Conservation (phyloP, 2,888 invertebrate species). For the Ellobium chinense region DNA sequence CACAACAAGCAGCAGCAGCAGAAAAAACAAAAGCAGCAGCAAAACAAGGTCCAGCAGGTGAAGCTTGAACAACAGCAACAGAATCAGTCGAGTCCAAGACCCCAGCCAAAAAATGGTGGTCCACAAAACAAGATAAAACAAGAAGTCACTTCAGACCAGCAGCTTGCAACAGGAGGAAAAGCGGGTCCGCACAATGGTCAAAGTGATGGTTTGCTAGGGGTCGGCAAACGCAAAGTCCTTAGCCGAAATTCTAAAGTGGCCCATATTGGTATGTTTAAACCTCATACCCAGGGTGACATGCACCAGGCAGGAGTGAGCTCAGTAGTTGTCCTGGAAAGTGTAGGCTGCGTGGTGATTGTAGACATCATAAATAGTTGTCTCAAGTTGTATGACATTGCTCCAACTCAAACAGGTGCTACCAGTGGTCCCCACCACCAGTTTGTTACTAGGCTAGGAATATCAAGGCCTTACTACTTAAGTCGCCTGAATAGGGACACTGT, state of each 20-base stretch:
- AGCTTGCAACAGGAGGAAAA: not conserved
- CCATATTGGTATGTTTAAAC: conserved; percentile 9
- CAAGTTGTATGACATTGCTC: conserved; percentile 26
- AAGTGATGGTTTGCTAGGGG: not conserved
- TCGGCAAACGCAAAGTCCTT: not conserved
- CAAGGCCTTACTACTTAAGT: conserved; percentile 35
- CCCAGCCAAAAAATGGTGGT: not conserved
- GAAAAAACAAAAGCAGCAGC: conserved; percentile 32
- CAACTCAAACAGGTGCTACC: not conserved
- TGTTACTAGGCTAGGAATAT: conserved; percentile 18
- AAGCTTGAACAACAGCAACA: conserved; percentile 5
- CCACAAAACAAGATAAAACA: not conserved
- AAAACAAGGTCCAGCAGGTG: conserved; percentile 27
- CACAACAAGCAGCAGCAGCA: conserved; percentile 19
- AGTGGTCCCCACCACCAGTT: not conserved
- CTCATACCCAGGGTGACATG: conserved; percentile 30
- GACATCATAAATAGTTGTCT: conserved; percentile 43
- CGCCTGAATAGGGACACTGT: conserved; percentile 12
- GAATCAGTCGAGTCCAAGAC: not conserved
- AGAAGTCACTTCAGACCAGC: not conserved
- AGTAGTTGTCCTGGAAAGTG: conserved; percentile 33
- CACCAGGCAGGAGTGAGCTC: conserved; percentile 36
- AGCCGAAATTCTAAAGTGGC: conserved; percentile 20
- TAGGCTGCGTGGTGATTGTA: conserved; percentile 26
- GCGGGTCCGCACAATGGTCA: conserved; percentile 8